Conservation (phyloP, 2,888 invertebrate genomes). For the Pristionchus entomophagus region DNA sequence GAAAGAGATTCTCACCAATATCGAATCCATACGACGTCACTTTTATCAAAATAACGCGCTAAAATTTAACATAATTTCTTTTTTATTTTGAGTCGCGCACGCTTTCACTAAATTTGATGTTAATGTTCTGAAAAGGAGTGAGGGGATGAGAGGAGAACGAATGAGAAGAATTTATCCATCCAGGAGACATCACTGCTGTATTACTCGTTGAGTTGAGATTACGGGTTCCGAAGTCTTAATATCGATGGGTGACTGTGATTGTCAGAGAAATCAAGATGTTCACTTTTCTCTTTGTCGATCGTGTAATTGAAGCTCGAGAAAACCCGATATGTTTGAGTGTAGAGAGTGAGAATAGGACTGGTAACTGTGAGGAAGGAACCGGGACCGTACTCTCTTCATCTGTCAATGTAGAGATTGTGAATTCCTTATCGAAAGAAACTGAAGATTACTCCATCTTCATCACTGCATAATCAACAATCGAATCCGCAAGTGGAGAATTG, state of each 20-base stretch:
- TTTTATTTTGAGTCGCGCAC: background rate
- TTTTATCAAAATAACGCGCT: background rate
- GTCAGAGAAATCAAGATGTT: background rate
- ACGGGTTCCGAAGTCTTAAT: background rate
- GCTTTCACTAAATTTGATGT: background rate
- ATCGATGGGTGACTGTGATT: background rate
- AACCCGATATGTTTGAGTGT: conserved; percentile 16
- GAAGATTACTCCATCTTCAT: conserved; percentile 7
- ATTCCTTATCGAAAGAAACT: background rate
- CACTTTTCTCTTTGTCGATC: background rate
- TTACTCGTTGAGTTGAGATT: background rate
- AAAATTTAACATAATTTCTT: background rate
- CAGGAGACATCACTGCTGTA: background rate
- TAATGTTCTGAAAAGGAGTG: background rate
- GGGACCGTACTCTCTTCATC: background rate
- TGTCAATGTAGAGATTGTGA: too few species aligned
- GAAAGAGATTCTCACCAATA: background rate
- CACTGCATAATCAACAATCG: background rate
- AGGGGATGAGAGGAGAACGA: background rate
- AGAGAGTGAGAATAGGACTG: conserved; percentile 34
- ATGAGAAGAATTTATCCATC: conserved; percentile 3
- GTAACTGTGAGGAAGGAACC: background rate
- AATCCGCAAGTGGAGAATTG: conserved; percentile 20
- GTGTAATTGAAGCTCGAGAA: conserved; percentile 5
- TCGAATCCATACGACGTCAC: background rate